A percentile compares a stretch with the other conserved stretches of the same genome.
Conservation (phyloP, 1,140 invertebrate species). For the Drosophila lowei region DNA sequence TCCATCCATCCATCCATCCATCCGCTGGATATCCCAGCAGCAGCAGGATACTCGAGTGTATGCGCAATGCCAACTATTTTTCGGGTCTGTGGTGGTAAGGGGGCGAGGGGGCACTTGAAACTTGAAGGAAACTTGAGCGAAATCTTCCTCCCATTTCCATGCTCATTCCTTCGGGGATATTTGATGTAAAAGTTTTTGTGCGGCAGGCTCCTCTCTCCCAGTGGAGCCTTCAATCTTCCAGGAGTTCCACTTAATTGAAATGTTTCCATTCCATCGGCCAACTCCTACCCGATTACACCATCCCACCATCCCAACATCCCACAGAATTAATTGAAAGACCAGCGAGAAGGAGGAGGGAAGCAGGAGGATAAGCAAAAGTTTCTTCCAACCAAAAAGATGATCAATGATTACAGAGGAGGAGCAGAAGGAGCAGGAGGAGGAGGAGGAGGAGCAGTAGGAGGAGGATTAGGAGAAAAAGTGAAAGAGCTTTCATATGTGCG, state of each 20-base stretch:
- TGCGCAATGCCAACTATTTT: constrained; percentile 37
- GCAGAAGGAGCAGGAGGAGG: too few relatives aligned
- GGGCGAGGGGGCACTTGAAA: background rate
- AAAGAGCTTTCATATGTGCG: too few relatives aligned
- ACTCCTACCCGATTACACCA: constrained; percentile 6
- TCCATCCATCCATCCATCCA: constrained; percentile 14
- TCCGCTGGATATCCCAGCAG: too few relatives aligned
- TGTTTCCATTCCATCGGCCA: constrained; percentile 25
- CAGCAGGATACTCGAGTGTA: constrained; percentile 4
- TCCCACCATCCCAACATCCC: background rate
- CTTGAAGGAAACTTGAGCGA: background rate
- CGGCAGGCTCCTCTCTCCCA: constrained; percentile 17
- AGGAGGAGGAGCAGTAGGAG: too few relatives aligned
- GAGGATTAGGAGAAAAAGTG: too few relatives aligned
- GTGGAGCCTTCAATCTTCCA: constrained; percentile 41
- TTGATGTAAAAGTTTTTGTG: constrained; percentile 26
- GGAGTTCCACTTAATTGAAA: constrained; percentile 20
- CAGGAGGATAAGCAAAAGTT: too few relatives aligned
- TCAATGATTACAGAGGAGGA: too few relatives aligned
- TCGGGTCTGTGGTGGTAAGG: too few relatives aligned
- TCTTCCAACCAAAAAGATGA: too few relatives aligned
- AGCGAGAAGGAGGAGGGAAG: background rate
- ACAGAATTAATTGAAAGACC: constrained; percentile 34
- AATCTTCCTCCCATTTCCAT: too few relatives aligned
- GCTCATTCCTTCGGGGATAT: constrained; percentile 1